A percentile compares a stretch with the other conserved stretches of the same genome.
Evolutionary conservation across 2,113 vertebrate genomes (phyloP).

Genomic region (Arizona elegans): DNA sequence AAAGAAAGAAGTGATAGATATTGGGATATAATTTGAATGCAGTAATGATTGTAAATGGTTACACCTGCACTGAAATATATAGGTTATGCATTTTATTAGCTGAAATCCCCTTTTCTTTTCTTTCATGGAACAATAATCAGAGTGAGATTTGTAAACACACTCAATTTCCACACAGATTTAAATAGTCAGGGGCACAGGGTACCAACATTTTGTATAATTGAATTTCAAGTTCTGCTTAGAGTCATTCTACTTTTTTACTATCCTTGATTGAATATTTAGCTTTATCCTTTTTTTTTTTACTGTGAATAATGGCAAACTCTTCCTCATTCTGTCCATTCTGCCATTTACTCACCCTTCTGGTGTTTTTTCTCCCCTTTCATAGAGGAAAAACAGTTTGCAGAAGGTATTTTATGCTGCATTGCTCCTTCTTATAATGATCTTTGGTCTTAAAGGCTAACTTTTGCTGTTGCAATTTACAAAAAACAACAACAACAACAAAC

Average conservation of each 20-base stretch:
- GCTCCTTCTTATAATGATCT: not conserved
- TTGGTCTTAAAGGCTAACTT: not conserved
- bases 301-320: not conserved
- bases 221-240: not conserved
- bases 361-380: too few species aligned
- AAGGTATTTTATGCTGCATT: not conserved
- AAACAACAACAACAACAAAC: not conserved
- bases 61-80: not conserved
- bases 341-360: not conserved
- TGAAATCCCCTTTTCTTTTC: not conserved
- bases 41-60: constrained; percentile 18
- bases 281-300: not conserved
- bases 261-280: not conserved
- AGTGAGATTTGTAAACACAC: not conserved
- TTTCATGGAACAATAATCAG: not conserved
- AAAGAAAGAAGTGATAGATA: constrained; percentile 39
- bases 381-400: not conserved
- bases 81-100: not conserved
- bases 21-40: constrained; percentile 27
- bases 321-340: not conserved
- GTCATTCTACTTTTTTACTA: not conserved
- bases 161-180: not conserved
- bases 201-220: not conserved
- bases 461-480: not conserved
- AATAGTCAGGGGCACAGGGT: not conserved